These are phyloP conservation scores for Rhagophthalmus giganteus DNA, from an alignment of 2,888 invertebrate genomes.

Conservation along the genomic window DNA sequence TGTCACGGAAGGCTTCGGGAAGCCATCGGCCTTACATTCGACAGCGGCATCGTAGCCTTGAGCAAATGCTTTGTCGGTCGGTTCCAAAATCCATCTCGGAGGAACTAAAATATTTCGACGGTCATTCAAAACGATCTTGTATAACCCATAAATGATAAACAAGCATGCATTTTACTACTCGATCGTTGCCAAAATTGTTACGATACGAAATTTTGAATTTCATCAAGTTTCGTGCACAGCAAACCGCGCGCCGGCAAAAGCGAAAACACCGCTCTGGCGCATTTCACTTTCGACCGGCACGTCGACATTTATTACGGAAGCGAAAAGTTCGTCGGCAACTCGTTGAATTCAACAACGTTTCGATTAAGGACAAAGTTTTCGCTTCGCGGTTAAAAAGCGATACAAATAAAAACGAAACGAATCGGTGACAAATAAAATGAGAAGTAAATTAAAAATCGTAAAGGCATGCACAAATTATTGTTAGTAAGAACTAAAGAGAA, in stretches of 20 bases:
- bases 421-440: slow-evolving; percentile 34
- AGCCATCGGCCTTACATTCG: slow-evolving; percentile 95
- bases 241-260: too few relatives aligned
- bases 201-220: too few relatives aligned
- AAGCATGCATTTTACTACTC: too few relatives aligned
- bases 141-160: slow-evolving; percentile 2
- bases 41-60: slow-evolving; percentile 92
- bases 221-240: too few relatives aligned
- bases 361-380: too few relatives aligned
- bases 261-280: too few relatives aligned
- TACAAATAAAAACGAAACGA: slow-evolving; percentile 15
- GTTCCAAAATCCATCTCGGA: slow-evolving; percentile 94
- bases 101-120: slow-evolving; percentile 71
- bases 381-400: slow-evolving; percentile 8
- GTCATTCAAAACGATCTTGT: slow-evolving; percentile 12
- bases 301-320: too few relatives aligned
- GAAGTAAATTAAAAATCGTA: slow-evolving; percentile 35
- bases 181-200: too few relatives aligned
- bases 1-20: slow-evolving; percentile 90
- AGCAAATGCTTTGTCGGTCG: slow-evolving; percentile 92
- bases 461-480: slow-evolving; percentile 44
- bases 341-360: too few relatives aligned
- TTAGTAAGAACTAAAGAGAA: slow-evolving; percentile 43
- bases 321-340: too few relatives aligned
- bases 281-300: too few relatives aligned